A percentile compares a stretch with the other conserved stretches of the same genome.
phyloP scores from a whole-genome alignment of 2,113 vertebrate species.

The Poecilia latipinna region DNA sequence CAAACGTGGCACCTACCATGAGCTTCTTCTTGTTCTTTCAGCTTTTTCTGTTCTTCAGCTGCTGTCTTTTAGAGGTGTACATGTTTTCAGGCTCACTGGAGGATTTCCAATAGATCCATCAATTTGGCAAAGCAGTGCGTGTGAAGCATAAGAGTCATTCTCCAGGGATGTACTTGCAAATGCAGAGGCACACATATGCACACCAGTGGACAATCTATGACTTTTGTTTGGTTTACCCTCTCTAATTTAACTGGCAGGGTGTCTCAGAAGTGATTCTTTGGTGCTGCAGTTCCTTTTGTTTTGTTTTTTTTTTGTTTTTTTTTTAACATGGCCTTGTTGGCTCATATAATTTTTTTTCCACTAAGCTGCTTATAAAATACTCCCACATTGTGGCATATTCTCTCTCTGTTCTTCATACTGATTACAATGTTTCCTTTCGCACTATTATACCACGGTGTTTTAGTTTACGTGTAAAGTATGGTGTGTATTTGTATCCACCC shows the following conservation, averaged over 20 bases:
- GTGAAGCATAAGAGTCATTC: slow-evolving; percentile 70
- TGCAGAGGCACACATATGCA: slow-evolving; percentile 29
- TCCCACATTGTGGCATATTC: slow-evolving; percentile 29
- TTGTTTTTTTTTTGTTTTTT: background rate
- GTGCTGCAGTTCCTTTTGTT: slow-evolving; percentile 20
- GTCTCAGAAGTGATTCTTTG: slow-evolving; percentile 32
- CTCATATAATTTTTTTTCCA: slow-evolving; percentile 16
- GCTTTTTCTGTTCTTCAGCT: slow-evolving; percentile 28
- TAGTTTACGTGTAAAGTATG: background rate
- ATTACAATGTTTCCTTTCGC: slow-evolving; percentile 53
- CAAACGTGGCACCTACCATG: slow-evolving; percentile 48
- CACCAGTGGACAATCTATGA: slow-evolving; percentile 52
- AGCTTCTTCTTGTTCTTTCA: slow-evolving; percentile 53
- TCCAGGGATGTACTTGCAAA: slow-evolving; percentile 50
- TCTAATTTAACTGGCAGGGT: slow-evolving; percentile 40
- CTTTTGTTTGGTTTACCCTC: slow-evolving; percentile 53
- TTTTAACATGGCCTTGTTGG: slow-evolving; percentile 6
- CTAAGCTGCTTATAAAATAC: slow-evolving; percentile 12
- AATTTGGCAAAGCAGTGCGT: slow-evolving; percentile 74
- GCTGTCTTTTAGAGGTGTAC: slow-evolving; percentile 53
- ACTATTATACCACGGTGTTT: slow-evolving; percentile 4
- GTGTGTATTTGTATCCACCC: background rate
- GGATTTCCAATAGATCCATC: slow-evolving; percentile 79
- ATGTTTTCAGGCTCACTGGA: slow-evolving; percentile 73
- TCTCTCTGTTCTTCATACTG: slow-evolving; percentile 19